Conservation (phyloP, 1,140 invertebrate genomes). For the Leptoteleia sp. region DNA sequence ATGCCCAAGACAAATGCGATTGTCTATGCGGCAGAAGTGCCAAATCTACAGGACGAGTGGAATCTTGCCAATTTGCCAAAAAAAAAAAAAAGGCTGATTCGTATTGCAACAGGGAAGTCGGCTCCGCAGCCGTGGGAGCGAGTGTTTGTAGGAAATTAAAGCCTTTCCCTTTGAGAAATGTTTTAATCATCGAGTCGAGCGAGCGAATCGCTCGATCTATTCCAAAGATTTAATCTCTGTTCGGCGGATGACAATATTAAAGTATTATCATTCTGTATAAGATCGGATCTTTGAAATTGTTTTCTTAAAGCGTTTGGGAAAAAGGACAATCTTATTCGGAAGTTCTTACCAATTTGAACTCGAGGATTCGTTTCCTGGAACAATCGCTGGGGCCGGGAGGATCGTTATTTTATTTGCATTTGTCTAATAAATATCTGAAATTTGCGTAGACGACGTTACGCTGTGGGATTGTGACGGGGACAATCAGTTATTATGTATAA, state of each 20-base stretch:
- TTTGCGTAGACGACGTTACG: no score
- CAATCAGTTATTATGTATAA: no score
- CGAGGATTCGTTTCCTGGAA: not conserved
- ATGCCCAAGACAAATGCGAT: conserved; percentile 10
- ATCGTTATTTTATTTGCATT: no score
- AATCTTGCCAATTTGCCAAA: conserved; percentile 12
- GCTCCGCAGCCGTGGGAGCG: not conserved
- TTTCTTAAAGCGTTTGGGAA: not conserved
- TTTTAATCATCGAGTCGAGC: not conserved
- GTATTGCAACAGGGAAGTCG: not conserved
- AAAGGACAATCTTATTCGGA: not conserved
- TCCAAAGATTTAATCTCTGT: not conserved
- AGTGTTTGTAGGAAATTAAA: not conserved
- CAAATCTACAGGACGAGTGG: conserved; percentile 21
- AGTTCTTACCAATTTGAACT: not conserved
- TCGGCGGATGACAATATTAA: conserved; percentile 5
- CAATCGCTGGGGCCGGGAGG: no score
- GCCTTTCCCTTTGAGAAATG: not conserved
- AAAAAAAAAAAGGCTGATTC: conserved; percentile 16
- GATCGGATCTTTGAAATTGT: conserved; percentile 8
- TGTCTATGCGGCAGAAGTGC: conserved; percentile 16
- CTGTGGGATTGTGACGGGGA: no score
- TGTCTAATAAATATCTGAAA: no score
- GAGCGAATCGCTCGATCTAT: not conserved
- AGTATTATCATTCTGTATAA: conserved; percentile 7